Evolutionary conservation across 2,888 invertebrate genomes (phyloP), one percentile per base, ranked within the genome.

Genomic region (Meta bourneti): DNA sequence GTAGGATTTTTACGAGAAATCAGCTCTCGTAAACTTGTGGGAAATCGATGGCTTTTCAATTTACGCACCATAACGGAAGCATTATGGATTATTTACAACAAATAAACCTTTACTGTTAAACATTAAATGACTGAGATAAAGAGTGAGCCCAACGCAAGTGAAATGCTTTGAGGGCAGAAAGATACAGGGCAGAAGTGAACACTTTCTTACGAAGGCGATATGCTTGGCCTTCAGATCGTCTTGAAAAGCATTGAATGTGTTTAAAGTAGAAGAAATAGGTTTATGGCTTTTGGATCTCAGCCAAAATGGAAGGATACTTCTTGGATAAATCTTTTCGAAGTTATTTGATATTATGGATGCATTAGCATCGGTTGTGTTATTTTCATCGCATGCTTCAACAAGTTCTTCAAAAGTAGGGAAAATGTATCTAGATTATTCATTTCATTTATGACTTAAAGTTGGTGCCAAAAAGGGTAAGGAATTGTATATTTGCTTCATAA

Each of bases 21-120:
- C 70, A 82, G 82, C 74, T 61, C 61, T 86, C 78, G 78, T 78
- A 77, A 49, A 70, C 52, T 61, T 78, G n/a, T 70, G 52, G 34
- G 48, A 86, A 78, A 86, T 86, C 86, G 86, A 86, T 86, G 78
- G 7, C 48, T 77, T 82, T 82, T 82, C 70, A 82, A 52, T 82
- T 82, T 72, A 82, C 72, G 82, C 52, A 51, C 72, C 70, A 72
- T 82, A 82, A 82, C 71, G 71, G 51, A 82, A 82, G 72, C 51
- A 71, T 72, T 82, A 49, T 52, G 71, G 71, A 82, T 71, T 82
- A 82, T 82, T 82, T 82, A 82, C 72, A 71, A 72, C 81, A 81
- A 19, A 48, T 70, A 70, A 77, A 77, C 34, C 81, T 49, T 16
- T n/a, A 19, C 70, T 72, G 51, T 82, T 52, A 82, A 82, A 51